Conservation (phyloP, 2,797 vertebrate species). For the Sebastes matsubarae region DNA sequence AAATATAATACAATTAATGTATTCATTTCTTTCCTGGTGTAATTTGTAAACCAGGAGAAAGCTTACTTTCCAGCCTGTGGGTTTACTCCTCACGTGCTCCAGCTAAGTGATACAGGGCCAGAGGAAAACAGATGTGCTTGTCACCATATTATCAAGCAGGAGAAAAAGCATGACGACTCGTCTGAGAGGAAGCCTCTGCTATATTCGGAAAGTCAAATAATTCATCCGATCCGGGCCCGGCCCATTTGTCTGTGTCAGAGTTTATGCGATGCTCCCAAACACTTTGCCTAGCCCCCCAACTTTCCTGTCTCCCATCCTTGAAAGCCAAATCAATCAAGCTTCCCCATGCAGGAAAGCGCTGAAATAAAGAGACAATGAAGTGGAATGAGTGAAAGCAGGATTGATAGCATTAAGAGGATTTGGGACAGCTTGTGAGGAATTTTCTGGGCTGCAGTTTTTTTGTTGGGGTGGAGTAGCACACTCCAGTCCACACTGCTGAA, state of each 20-base stretch:
- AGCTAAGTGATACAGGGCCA: conserved; percentile 39
- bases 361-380: conserved; percentile 83
- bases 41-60: neutral
- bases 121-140: conserved; percentile 59
- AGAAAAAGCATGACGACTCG: conserved; percentile 41
- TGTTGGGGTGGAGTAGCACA: conserved; percentile 35
- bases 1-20: neutral
- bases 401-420: conserved; percentile 73
- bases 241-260: conserved; percentile 77
- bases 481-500: conserved; percentile 60
- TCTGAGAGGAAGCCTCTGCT: conserved; percentile 35
- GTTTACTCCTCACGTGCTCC: conserved; percentile 15
- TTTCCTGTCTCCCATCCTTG: conserved; percentile 73
- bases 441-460: conserved; percentile 44
- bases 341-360: conserved; percentile 77
- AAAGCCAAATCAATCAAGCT: conserved; percentile 80
- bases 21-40: neutral
- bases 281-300: conserved; percentile 74
- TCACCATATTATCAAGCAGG: conserved; percentile 48
- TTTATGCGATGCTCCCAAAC: conserved; percentile 74
- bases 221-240: conserved; percentile 29
- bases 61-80: neutral
- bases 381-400: conserved; percentile 79
- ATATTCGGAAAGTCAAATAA: conserved; percentile 63
- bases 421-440: conserved; percentile 68